These are phyloP conservation scores for Mustela nigripes DNA, from an alignment of 2,113 vertebrate species.

Conservation along the genomic window DNA sequence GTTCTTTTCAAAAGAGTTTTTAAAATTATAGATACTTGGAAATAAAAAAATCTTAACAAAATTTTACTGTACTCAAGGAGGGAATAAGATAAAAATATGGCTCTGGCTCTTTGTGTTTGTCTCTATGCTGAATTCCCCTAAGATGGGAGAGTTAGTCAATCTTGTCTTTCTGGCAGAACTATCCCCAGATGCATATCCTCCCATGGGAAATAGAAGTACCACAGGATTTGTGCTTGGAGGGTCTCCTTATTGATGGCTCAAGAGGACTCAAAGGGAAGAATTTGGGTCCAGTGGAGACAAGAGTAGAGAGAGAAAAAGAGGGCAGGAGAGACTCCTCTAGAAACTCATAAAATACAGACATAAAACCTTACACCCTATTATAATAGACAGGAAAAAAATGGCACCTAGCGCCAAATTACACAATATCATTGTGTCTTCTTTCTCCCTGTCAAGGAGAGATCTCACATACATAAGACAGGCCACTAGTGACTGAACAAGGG, in stretches of 20 bases:
- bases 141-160: background rate
- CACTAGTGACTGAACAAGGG: background rate
- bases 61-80: background rate
- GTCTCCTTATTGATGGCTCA: background rate
- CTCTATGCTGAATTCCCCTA: background rate
- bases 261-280: background rate
- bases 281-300: background rate
- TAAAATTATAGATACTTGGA: background rate
- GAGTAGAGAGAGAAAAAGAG: background rate
- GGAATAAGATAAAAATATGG: background rate
- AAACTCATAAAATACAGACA: background rate
- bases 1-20: slow-evolving; percentile 18
- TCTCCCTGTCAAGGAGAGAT: background rate
- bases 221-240: background rate
- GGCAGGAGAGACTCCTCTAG: background rate
- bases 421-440: background rate
- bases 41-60: slow-evolving; percentile 44
- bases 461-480: background rate
- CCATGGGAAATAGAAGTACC: background rate
- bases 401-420: background rate
- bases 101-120: background rate
- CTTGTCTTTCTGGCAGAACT: background rate
- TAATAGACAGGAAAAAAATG: background rate
- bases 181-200: background rate
- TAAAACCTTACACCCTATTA: background rate